Evolutionary conservation across 2,113 vertebrate species (phyloP).

Genomic region (Chionis minor): DNA sequence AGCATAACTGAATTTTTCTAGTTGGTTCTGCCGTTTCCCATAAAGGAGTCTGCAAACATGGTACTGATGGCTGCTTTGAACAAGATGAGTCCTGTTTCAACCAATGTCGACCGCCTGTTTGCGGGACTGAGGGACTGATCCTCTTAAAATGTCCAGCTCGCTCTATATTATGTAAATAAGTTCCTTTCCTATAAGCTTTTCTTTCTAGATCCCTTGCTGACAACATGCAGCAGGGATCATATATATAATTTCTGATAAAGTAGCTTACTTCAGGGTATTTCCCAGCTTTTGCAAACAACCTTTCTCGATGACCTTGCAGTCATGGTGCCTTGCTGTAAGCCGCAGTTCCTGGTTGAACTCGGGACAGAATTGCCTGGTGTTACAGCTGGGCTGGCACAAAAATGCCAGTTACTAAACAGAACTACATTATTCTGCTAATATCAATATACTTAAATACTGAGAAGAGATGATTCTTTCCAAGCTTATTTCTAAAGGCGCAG

Average conservation of each 20-base stretch:
- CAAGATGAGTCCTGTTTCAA: not conserved
- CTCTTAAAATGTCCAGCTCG: not conserved
- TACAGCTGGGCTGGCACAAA: not conserved
- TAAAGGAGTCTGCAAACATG: not conserved
- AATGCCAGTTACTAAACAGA: not conserved
- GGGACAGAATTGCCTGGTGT: not conserved
- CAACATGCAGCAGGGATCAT: not conserved
- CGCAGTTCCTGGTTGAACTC: not conserved
- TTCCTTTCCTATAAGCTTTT: not conserved
- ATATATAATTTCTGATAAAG: not conserved
- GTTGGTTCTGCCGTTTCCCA: not conserved
- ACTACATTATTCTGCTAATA: not conserved
- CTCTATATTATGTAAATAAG: not conserved
- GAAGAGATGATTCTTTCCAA: not conserved
- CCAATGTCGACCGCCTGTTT: not conserved
- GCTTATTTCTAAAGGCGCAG: not conserved
- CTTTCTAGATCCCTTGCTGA: not conserved
- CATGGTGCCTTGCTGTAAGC: not conserved
- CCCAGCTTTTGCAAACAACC: not conserved
- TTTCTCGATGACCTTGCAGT: not conserved
- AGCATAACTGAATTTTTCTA: not conserved
- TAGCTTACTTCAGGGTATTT: not conserved
- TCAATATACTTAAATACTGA: not conserved
- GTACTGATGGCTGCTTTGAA: not conserved
- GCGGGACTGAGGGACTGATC: not conserved